Evolutionary conservation across 1,140 invertebrate genomes (phyloP).

Genomic region (Hylyphantes graminicola): DNA sequence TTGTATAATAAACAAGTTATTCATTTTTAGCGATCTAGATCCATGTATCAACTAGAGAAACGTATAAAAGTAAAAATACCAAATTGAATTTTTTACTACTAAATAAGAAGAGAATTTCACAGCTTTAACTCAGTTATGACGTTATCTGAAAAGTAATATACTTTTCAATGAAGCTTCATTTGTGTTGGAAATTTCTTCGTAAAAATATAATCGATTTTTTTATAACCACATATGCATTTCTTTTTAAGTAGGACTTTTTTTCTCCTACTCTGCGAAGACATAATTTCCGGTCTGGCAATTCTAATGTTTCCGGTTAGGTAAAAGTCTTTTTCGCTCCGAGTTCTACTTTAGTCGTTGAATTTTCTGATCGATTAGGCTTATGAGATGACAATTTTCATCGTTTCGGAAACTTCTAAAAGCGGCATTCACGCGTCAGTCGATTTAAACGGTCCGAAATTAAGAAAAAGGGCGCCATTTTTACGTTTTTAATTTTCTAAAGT

Average conservation of each 20-base stretch:
- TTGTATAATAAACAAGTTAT: too few species aligned
- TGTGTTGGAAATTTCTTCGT: neutral
- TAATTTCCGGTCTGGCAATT: conserved; percentile 54
- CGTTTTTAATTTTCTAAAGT: conserved; percentile 37
- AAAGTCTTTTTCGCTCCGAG: conserved; percentile 26
- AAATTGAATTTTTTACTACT: too few species aligned
- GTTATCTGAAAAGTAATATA: too few species aligned
- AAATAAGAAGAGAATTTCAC: too few species aligned
- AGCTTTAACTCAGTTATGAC: too few species aligned
- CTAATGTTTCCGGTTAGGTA: conserved; percentile 50
- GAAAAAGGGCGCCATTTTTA: conserved; percentile 36
- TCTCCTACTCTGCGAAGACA: conserved; percentile 30
- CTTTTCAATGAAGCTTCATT: too few species aligned
- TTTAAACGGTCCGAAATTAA: conserved; percentile 21
- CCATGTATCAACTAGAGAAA: too few species aligned
- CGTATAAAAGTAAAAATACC: too few species aligned
- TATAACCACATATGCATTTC: conserved; percentile 16
- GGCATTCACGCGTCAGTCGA: conserved; percentile 34
- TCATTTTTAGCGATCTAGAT: too few species aligned
- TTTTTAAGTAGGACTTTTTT: conserved; percentile 19
- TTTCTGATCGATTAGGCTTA: conserved; percentile 50
- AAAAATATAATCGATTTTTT: neutral
- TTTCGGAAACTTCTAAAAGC: conserved; percentile 22
- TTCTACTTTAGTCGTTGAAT: conserved; percentile 39
- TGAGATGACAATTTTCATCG: conserved; percentile 56